Base-by-base conservation (phyloP, 2,888 invertebrate genomes). In the Darwinula stevensoni region DNA sequence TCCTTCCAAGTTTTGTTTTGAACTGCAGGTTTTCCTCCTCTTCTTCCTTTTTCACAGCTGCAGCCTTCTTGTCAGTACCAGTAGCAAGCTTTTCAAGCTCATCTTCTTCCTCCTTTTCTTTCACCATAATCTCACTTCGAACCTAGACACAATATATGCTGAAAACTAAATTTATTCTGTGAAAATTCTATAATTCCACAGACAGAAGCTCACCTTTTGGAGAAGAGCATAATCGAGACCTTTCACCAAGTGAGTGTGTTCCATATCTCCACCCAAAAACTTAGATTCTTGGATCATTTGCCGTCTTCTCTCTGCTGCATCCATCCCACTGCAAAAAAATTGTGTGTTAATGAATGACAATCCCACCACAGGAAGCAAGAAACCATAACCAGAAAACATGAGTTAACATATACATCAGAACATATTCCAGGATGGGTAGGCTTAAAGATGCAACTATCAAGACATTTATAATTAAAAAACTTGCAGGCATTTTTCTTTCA, bases 251-350 rank as follows among this genome's bases (percentile, higher is more conserved):
- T 99, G 97, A 48, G 97, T 99, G 45, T 99, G 97, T 46, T 97
- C 91, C 78, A 97, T 91, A 53, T 97, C 97, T 63, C 97, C 97
- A 49, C 97, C 97, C 58, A 99, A 78, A 56, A 86, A 99, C 56
- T 99, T 99, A 0, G 97, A 97, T 55, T 97, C 94, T 58, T 74
- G 60, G 47, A 97, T 97, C 59, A 88, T 69, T 47, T 91, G 82
- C 31, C 86, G 64, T 32, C 94, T 60, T 27, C 88, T 61, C 52
- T 94, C 91, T 4, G 91, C 88, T 0, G 84, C 84, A 57, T 86
- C 84, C 50, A 75, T 42, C 31, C 49, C 50, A 26, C 51, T 52
- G 35, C 17, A 36, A 36, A 29, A 13, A 36, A n/a, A n/a, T n/a
- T n/a, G n/a, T n/a, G n/a, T n/a, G n/a, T n/a, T n/a, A 14, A 37